These are phyloP conservation scores for Dinoponera quadriceps DNA, from an alignment of 1,140 invertebrate genomes.

Conservation along the genomic window DNA sequence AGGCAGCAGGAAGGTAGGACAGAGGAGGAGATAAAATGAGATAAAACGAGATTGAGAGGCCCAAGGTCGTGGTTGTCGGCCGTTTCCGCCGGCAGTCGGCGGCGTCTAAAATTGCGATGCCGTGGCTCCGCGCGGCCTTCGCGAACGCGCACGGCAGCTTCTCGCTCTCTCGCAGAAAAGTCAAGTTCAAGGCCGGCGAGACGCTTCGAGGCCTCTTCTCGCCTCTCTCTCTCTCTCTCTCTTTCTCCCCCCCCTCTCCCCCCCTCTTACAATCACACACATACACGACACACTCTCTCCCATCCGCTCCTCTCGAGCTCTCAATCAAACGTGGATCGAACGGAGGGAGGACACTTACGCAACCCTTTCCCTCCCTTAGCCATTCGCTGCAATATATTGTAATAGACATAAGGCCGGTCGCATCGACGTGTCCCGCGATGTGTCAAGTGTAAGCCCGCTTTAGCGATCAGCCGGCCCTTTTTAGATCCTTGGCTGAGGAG, in stretches of 20 bases:
- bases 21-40: slow-evolving; percentile 38
- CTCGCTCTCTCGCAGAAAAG: slow-evolving; percentile 69
- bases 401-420: slow-evolving; percentile 32
- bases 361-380: slow-evolving; percentile 34
- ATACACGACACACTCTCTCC: not conserved
- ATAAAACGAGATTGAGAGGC: slow-evolving; percentile 42
- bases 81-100: slow-evolving; percentile 78
- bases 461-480: no score
- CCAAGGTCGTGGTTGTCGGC: slow-evolving; percentile 76
- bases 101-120: slow-evolving; percentile 79
- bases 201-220: slow-evolving; percentile 44
- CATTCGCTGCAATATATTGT: slow-evolving; percentile 35
- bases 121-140: slow-evolving; percentile 76
- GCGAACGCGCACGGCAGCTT: slow-evolving; percentile 72
- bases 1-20: slow-evolving; percentile 51
- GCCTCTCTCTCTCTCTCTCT: slow-evolving; percentile 6
- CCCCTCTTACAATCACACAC: no score
- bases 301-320: slow-evolving; percentile 41
- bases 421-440: not conserved
- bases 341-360: slow-evolving; percentile 32
- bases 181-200: slow-evolving; percentile 74
- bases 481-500: no score
- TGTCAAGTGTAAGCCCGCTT: no score
- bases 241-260: not conserved
- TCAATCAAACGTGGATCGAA: slow-evolving; percentile 38